Conservation (phyloP, 2,797 vertebrate species). For the Tangara arthus region DNA sequence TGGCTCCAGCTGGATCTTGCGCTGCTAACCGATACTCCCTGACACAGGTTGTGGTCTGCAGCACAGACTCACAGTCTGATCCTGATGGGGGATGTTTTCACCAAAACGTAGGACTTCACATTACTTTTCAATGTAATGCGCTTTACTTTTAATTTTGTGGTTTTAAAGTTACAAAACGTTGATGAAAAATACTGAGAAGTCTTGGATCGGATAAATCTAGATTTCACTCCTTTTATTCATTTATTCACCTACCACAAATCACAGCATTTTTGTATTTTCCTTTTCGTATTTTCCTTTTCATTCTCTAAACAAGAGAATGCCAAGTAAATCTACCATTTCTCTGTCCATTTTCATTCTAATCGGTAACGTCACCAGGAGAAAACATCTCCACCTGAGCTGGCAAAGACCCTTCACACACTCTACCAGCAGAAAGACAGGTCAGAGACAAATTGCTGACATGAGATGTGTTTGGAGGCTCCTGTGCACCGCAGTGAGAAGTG, state of each 20-base stretch:
- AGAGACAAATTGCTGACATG: background rate
- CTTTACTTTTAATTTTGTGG: background rate
- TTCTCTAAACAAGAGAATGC: background rate
- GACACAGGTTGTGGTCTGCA: background rate
- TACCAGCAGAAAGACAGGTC: background rate
- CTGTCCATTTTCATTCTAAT: background rate
- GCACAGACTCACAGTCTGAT: background rate
- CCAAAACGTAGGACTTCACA: accelerated
- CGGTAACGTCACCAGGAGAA: background rate
- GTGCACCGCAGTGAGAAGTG: background rate
- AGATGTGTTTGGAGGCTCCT: background rate
- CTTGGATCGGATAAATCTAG: background rate
- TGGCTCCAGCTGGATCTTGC: background rate
- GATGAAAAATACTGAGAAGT: background rate
- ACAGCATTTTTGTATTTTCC: background rate
- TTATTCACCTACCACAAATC: background rate
- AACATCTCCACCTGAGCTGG: background rate
- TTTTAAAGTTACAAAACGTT: background rate
- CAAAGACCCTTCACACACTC: background rate
- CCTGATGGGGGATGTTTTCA: background rate
- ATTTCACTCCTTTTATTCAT: background rate
- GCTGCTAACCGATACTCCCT: background rate
- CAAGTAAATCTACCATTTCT: background rate
- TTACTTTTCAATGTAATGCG: accelerated
- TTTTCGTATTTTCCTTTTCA: background rate